Conservation (phyloP, 2,888 invertebrate species). For the Biston stratarius region DNA sequence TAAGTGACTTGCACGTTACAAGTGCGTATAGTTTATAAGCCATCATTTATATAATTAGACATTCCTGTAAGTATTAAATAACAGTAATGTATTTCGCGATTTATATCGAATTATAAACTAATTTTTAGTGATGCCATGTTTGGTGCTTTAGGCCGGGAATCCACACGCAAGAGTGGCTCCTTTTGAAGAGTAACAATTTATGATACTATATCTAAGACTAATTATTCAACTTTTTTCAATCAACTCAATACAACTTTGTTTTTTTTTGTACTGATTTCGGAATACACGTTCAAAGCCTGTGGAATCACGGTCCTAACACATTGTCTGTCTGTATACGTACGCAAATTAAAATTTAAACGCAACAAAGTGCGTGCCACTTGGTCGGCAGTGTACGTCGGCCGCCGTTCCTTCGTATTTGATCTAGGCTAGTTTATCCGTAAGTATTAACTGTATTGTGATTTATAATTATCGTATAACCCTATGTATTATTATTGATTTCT, state of each 20-base stretch:
- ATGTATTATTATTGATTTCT: conserved; percentile 65
- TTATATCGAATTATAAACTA: conserved; percentile 34
- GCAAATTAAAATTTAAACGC: conserved; percentile 28
- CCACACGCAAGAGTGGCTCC: conserved; percentile 7
- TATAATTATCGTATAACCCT: conserved; percentile 69
- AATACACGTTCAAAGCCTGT: conserved; percentile 16
- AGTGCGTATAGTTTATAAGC: conserved; percentile 34
- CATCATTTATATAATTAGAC: conserved; percentile 54
- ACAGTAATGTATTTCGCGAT: conserved; percentile 38
- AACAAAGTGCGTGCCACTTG: conserved; percentile 28
- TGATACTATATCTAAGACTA: neutral
- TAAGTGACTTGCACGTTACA: conserved; percentile 32
- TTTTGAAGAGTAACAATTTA: neutral
- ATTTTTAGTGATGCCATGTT: conserved; percentile 34
- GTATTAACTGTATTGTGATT: conserved; percentile 85
- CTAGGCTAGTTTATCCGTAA: conserved; percentile 77
- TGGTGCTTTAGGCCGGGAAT: conserved; percentile 38
- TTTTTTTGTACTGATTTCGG: neutral
- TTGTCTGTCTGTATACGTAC: conserved; percentile 32
- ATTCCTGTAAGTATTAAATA: conserved; percentile 61
- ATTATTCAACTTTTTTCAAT: no score
- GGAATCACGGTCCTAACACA: conserved; percentile 31
- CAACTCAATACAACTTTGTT: neutral
- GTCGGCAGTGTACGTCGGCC: conserved; percentile 63
- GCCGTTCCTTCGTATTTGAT: conserved; percentile 72